Percentiles rank a stretch among this genome's conserved stretches.
Conservation (phyloP, 2,888 invertebrate genomes). For the Chrysomela aeneicollis region DNA sequence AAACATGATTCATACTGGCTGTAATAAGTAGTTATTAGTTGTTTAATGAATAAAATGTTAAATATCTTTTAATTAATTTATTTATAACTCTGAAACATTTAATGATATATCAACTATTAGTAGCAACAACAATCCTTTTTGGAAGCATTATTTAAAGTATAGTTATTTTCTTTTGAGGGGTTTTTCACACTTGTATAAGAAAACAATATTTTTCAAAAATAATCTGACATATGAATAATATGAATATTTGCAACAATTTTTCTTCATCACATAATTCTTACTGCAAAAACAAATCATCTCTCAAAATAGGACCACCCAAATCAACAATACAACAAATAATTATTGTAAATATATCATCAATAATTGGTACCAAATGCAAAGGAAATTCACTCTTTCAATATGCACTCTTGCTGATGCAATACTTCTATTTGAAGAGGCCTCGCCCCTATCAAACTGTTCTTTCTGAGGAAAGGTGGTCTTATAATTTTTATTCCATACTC, state of each 20-base stretch:
- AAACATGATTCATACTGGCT: slow-evolving; percentile 17
- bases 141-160: too few relatives aligned
- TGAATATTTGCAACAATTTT: neutral
- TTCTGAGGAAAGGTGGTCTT: neutral
- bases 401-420: neutral
- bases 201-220: too few relatives aligned
- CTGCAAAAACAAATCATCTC: too few relatives aligned
- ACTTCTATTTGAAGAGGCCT: too few relatives aligned
- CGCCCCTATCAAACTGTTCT: too few relatives aligned
- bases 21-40: neutral
- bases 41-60: neutral
- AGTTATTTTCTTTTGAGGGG: too few relatives aligned
- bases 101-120: too few relatives aligned
- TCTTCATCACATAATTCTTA: too few relatives aligned
- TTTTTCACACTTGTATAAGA: too few relatives aligned
- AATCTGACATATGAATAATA: slow-evolving; percentile 5
- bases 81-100: too few relatives aligned
- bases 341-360: neutral
- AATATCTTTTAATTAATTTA: neutral
- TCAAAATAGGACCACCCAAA: too few relatives aligned
- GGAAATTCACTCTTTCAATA: neutral
- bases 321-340: neutral
- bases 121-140: too few relatives aligned
- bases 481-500: neutral
- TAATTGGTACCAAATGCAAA: neutral